Evolutionary conservation across 2,797 vertebrate genomes (phyloP).

Genomic region (Lerista edwardsae): DNA sequence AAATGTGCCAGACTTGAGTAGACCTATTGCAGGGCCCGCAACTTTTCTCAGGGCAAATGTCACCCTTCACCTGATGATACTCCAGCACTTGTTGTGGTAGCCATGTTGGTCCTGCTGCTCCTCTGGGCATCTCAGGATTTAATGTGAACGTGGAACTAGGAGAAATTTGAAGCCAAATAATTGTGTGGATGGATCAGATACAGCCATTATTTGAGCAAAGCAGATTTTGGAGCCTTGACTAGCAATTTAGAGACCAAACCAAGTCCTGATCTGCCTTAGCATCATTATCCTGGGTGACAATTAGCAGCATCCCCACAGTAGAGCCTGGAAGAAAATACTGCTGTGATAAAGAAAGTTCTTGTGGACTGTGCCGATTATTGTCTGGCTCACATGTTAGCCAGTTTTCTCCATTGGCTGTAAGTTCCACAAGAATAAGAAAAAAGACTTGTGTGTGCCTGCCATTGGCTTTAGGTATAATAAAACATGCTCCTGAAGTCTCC

Average conservation of each 20-base stretch:
- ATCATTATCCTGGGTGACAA: not conserved
- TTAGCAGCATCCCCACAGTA: not conserved
- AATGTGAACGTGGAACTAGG: not conserved
- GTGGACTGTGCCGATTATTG: too few relatives aligned
- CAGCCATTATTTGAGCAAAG: not conserved
- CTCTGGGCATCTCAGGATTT: too few relatives aligned
- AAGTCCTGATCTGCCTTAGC: not conserved
- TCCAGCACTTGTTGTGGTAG: too few relatives aligned
- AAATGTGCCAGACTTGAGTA: too few relatives aligned
- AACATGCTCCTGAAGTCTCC: not conserved
- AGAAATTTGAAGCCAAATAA: too few relatives aligned
- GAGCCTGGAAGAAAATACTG: not conserved
- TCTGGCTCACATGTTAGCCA: too few relatives aligned
- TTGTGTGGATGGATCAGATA: not conserved
- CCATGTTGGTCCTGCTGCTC: too few relatives aligned
- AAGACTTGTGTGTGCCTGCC: not conserved
- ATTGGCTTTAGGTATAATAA: not conserved
- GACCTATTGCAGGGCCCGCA: too few relatives aligned
- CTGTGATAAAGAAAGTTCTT: not conserved
- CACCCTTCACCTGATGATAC: too few relatives aligned
- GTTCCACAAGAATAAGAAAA: too few relatives aligned
- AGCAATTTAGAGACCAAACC: not conserved
- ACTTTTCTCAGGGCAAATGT: too few relatives aligned
- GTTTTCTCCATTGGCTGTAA: not conserved
- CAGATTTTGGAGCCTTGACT: not conserved